Evolutionary conservation across 2,113 vertebrate species (phyloP).

Genomic region (Xerus inauris): DNA sequence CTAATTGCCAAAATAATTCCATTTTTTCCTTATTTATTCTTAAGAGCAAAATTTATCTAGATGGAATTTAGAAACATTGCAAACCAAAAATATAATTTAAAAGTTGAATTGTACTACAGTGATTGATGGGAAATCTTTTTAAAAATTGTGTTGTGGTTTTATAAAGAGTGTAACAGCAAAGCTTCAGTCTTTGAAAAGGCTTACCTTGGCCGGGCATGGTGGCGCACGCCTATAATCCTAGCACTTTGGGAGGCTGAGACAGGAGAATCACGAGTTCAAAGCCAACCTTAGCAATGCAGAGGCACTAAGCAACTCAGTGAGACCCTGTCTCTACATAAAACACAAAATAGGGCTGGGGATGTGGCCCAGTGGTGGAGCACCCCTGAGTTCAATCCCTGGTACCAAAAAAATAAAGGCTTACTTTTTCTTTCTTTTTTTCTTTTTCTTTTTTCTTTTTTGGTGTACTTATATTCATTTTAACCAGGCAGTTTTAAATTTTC

Average conservation of each 20-base stretch:
- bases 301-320: too few relatives aligned
- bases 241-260: too few relatives aligned
- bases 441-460: not conserved
- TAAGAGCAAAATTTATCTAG: conserved; percentile 8
- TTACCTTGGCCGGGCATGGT: too few relatives aligned
- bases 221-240: too few relatives aligned
- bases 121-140: not conserved
- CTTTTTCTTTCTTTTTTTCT: too few relatives aligned
- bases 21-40: conserved; percentile 26
- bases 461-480: not conserved
- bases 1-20: not conserved
- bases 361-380: too few relatives aligned
- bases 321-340: too few relatives aligned
- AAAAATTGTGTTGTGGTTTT: not conserved
- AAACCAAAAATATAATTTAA: conserved; percentile 26
- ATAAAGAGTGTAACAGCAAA: conserved; percentile 4
- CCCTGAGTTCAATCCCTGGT: too few relatives aligned
- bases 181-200: not conserved
- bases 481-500: not conserved
- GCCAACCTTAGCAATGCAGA: too few relatives aligned
- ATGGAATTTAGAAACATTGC: not conserved
- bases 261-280: too few relatives aligned
- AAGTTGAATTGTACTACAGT: not conserved
- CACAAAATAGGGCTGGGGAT: too few relatives aligned
- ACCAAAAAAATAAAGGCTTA: too few relatives aligned